Conservation (phyloP, 2,113 vertebrate species). For the Notiomystis cincta region DNA sequence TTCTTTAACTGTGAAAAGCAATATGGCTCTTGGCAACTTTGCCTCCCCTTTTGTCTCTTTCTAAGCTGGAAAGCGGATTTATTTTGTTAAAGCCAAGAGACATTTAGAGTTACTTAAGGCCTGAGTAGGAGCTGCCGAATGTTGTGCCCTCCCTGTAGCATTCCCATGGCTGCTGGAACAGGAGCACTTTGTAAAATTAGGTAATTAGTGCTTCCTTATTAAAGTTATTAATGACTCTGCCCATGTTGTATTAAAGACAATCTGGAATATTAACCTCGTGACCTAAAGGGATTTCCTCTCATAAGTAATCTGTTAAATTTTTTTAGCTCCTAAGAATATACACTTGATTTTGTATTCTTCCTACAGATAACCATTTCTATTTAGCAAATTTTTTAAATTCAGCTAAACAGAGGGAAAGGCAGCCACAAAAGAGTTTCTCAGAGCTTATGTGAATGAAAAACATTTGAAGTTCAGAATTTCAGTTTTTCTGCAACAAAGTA, state of each 20-base stretch:
- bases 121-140: background rate
- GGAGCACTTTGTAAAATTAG: background rate
- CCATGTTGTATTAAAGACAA: background rate
- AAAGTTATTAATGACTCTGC: conserved; percentile 28
- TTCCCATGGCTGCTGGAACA: background rate
- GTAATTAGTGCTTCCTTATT: background rate
- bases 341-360: background rate
- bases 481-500: background rate
- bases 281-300: background rate
- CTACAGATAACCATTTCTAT: background rate
- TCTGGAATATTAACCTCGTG: conserved; percentile 20
- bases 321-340: background rate
- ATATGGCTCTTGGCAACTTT: conserved; percentile 53
- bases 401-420: background rate
- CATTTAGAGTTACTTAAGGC: conserved; percentile 40
- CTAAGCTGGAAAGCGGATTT: conserved; percentile 6
- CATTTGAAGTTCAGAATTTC: background rate
- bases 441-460: background rate
- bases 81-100: conserved; percentile 39
- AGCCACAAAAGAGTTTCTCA: background rate
- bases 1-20: conserved; percentile 44
- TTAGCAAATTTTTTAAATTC: background rate
- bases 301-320: background rate
- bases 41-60: background rate
- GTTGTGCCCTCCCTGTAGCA: background rate